A percentile compares a stretch with the other conserved stretches of the same genome.
Conservation (phyloP, 2,888 invertebrate species). For the Pyrgus malvae region DNA sequence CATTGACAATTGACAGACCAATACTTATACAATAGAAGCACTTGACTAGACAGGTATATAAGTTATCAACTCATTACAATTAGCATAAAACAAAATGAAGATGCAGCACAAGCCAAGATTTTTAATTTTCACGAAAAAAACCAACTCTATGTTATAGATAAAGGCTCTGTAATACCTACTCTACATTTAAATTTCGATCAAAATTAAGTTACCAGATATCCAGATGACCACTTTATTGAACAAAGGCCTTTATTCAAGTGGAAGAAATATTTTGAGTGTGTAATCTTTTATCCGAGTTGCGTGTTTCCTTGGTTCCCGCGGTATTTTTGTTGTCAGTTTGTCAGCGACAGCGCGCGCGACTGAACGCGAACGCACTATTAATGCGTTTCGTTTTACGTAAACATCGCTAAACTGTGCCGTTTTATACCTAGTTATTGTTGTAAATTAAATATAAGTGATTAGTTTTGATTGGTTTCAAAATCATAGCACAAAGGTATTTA, state of each 20-base stretch:
- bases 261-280: conserved; percentile 42
- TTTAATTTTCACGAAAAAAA: too few relatives aligned
- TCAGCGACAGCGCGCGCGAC: conserved; percentile 47
- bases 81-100: too few relatives aligned
- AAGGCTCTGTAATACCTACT: too few relatives aligned
- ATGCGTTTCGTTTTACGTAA: conserved; percentile 7
- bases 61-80: too few relatives aligned
- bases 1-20: too few relatives aligned
- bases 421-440: background rate
- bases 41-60: too few relatives aligned
- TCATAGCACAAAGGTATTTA: background rate
- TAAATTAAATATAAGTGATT: conserved; percentile 7
- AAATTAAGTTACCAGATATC: background rate
- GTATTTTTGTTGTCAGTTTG: conserved; percentile 60
- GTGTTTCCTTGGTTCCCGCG: conserved; percentile 56
- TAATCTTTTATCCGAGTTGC: conserved; percentile 35
- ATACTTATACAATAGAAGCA: too few relatives aligned
- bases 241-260: conserved; percentile 42
- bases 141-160: too few relatives aligned
- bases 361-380: conserved; percentile 40
- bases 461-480: background rate
- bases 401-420: conserved; percentile 3
- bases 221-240: conserved; percentile 6
- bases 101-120: too few relatives aligned
- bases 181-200: background rate